phyloP scores from a whole-genome alignment of 1,140 invertebrate species.

The Meloidogyne floridensis region DNA sequence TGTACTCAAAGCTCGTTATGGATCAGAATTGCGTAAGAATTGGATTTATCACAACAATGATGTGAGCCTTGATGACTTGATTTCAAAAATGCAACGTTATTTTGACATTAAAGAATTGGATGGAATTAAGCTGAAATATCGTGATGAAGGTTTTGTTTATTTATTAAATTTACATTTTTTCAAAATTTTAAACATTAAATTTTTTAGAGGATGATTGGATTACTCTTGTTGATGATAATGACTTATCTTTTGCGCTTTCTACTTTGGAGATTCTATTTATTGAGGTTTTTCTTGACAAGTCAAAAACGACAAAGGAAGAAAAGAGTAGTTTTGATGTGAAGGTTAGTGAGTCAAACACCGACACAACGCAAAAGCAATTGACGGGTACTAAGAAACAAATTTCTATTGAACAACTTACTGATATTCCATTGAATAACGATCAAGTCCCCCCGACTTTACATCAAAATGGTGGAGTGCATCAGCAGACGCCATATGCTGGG shows the following conservation, averaged over 20 bases:
- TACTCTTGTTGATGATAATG: constrained; percentile 51
- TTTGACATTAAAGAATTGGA: constrained; percentile 41
- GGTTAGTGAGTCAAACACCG: neutral
- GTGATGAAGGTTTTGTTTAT: constrained; percentile 44
- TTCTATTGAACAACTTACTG: neutral
- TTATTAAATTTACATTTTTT: neutral
- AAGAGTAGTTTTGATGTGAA: neutral
- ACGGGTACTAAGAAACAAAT: neutral
- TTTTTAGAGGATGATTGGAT: constrained; percentile 55
- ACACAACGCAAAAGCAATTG: neutral
- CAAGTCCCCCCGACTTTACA: no score
- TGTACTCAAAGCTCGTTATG: constrained; percentile 46
- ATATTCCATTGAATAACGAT: neutral
- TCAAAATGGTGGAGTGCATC: neutral
- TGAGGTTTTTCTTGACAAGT: constrained; percentile 33
- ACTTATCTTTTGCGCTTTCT: constrained; percentile 48
- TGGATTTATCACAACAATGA: constrained; percentile 52
- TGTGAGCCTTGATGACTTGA: constrained; percentile 52
- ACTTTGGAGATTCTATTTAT: constrained; percentile 39
- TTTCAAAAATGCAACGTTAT: constrained; percentile 52
- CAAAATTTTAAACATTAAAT: neutral
- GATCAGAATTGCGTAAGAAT: constrained; percentile 48
- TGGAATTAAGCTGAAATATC: constrained; percentile 51
- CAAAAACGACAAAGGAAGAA: neutral
- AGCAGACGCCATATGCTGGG: neutral